phyloP scores from a whole-genome alignment of 2,113 vertebrate genomes.

The Axis porcinus region DNA sequence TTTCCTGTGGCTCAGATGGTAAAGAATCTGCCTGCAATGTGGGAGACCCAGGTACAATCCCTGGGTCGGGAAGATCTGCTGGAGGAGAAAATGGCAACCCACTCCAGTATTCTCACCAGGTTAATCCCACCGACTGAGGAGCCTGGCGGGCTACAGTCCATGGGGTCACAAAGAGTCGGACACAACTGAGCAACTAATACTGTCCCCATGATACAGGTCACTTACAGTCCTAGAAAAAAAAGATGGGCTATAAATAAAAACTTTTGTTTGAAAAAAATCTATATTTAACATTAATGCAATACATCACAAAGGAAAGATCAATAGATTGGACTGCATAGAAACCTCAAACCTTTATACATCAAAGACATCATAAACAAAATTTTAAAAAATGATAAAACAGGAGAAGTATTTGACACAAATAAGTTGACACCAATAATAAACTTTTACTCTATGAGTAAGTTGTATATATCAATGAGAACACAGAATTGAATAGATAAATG shows the following conservation, averaged over 20 bases:
- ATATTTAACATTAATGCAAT: not conserved
- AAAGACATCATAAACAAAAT: not conserved
- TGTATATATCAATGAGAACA: not conserved
- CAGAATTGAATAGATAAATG: not conserved
- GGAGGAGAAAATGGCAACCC: not conserved
- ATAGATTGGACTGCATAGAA: not conserved
- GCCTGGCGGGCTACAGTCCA: not conserved
- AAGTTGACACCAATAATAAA: not conserved
- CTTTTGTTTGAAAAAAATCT: not conserved
- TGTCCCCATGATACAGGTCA: not conserved
- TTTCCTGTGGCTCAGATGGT: not conserved
- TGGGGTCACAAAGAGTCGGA: not conserved
- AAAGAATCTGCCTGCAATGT: not conserved
- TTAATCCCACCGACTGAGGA: not conserved
- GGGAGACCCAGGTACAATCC: not conserved
- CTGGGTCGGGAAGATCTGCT: not conserved
- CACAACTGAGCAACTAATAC: not conserved
- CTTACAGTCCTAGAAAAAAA: not conserved
- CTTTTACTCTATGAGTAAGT: not conserved
- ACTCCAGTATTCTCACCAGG: not conserved
- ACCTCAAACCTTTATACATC: not conserved
- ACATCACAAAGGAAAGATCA: not conserved
- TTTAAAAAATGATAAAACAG: not conserved
- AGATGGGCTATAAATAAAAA: not conserved
- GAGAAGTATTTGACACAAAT: not conserved